Evolutionary conservation across 1,140 invertebrate species (phyloP).

Genomic region (Tetragonula clypearis): DNA sequence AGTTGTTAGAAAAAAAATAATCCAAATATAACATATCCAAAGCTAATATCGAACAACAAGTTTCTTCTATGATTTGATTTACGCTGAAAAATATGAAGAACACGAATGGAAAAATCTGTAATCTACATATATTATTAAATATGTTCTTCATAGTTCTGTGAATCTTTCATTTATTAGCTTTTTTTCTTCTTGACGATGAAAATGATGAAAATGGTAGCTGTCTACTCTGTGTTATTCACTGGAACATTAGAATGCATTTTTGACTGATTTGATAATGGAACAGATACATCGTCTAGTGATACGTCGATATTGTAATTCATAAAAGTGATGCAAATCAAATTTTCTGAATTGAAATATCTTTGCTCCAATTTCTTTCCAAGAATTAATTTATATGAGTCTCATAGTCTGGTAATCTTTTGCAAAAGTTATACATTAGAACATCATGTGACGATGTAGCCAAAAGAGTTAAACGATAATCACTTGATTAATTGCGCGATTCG

Average conservation of each 20-base stretch:
- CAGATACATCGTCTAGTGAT: background rate
- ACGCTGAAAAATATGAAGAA: too few relatives aligned
- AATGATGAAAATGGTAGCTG: background rate
- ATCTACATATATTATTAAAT: background rate
- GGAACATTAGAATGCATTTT: background rate
- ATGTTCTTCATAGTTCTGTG: background rate
- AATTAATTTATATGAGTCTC: background rate
- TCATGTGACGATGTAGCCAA: too few relatives aligned
- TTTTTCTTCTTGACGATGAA: accelerated
- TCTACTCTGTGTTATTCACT: background rate
- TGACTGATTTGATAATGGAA: background rate
- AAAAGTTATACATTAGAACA: too few relatives aligned
- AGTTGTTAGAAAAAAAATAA: too few relatives aligned
- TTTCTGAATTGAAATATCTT: background rate
- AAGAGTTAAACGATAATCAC: background rate
- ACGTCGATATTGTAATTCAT: background rate
- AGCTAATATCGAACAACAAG: too few relatives aligned
- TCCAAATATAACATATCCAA: too few relatives aligned
- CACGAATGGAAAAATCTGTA: too few relatives aligned
- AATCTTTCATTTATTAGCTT: background rate
- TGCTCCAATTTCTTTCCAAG: background rate
- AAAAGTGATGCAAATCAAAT: background rate
- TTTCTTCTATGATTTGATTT: too few relatives aligned
- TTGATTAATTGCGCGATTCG: background rate
- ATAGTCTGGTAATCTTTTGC: too few relatives aligned